Conservation (phyloP, 1,140 invertebrate genomes). For the Hesperophylax magnus region DNA sequence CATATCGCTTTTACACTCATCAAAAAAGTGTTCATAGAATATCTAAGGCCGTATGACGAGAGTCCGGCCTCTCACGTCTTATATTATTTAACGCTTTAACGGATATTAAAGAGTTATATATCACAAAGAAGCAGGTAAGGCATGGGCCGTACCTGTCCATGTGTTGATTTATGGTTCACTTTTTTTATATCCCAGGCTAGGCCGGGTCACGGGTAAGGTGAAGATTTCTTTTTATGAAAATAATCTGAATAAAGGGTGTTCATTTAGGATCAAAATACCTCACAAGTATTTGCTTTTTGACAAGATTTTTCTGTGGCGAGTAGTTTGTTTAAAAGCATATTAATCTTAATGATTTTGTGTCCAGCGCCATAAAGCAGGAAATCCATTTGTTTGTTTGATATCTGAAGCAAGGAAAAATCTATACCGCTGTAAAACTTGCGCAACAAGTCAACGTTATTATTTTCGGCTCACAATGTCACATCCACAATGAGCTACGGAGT, state of each 20-base stretch:
- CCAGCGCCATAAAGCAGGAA: too few species aligned
- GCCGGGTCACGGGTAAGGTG: neutral
- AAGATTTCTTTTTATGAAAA: neutral
- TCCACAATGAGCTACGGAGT: too few species aligned
- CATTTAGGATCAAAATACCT: neutral
- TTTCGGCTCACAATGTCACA: too few species aligned
- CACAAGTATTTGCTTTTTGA: too few species aligned
- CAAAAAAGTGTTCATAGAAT: slow-evolving; percentile 21
- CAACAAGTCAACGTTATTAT: too few species aligned
- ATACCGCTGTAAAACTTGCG: too few species aligned
- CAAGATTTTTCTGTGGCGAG: too few species aligned
- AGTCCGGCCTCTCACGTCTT: slow-evolving; percentile 50
- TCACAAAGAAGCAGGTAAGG: slow-evolving; percentile 44
- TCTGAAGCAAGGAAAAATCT: too few species aligned
- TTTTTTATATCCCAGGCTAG: too few species aligned
- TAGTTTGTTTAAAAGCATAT: too few species aligned
- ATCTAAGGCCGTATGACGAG: neutral
- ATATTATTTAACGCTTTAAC: slow-evolving; percentile 54
- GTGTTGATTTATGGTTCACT: slow-evolving; percentile 52
- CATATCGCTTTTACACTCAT: slow-evolving; percentile 34
- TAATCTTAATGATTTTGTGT: too few species aligned
- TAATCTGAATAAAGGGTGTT: neutral
- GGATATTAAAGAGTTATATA: slow-evolving; percentile 54
- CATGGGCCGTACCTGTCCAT: slow-evolving; percentile 47
- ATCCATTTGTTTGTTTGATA: too few species aligned